Evolutionary conservation across 2,113 vertebrate genomes (phyloP).

Genomic region (Corapipo altera): DNA sequence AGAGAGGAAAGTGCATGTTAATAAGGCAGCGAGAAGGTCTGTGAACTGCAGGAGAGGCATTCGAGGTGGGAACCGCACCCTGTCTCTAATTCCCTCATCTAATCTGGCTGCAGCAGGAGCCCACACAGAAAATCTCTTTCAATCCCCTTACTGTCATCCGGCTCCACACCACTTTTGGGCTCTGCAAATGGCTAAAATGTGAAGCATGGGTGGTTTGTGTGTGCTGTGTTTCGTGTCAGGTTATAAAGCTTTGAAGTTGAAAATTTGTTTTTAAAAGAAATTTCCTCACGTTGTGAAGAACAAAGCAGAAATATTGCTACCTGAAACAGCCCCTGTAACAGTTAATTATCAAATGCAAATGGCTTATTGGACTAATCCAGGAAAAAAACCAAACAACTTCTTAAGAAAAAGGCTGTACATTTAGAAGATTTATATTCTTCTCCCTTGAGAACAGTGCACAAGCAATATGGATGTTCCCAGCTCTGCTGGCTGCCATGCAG

Average conservation of each 20-base stretch:
- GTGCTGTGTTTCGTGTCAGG: neutral
- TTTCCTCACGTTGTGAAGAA: neutral
- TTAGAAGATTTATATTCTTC: neutral
- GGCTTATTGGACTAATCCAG: neutral
- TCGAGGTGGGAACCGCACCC: constrained; percentile 56
- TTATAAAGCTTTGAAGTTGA: constrained; percentile 28
- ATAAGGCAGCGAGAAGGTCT: constrained; percentile 46
- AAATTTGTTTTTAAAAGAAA: constrained; percentile 17
- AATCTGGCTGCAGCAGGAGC: constrained; percentile 43
- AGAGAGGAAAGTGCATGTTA: constrained; percentile 20
- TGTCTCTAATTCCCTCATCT: constrained; percentile 28
- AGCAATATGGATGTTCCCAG: neutral
- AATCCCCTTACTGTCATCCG: neutral
- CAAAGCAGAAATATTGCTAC: constrained; percentile 20
- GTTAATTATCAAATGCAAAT: neutral
- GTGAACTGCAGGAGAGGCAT: constrained; percentile 40
- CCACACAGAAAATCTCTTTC: constrained; percentile 18
- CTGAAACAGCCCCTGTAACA: neutral
- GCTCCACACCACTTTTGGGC: neutral
- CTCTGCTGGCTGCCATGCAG: neutral
- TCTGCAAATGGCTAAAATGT: neutral
- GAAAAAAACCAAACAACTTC: neutral
- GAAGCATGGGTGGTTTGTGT: neutral
- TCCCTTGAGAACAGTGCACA: neutral
- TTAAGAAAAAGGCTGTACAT: neutral